phyloP scores from a whole-genome alignment of 2,797 vertebrate species.

The Hippopotamyrus pictus region DNA sequence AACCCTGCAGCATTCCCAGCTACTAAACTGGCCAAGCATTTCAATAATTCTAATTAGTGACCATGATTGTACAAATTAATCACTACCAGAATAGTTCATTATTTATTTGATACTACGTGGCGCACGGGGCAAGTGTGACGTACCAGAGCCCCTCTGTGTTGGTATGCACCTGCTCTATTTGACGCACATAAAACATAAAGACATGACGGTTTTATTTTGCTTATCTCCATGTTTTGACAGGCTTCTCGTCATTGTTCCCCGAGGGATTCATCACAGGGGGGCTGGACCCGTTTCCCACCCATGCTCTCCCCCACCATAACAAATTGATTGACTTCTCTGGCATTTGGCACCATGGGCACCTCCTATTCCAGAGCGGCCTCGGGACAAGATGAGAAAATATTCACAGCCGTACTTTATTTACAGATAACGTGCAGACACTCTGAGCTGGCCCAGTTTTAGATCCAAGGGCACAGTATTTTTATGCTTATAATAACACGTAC shows the following conservation, averaged over 20 bases:
- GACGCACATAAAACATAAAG: not conserved
- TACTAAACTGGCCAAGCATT: not conserved
- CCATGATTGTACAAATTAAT: not conserved
- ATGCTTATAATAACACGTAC: slow-evolving; percentile 26
- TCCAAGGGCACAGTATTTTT: slow-evolving; percentile 41
- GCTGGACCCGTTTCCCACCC: not conserved
- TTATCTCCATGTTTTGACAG: not conserved
- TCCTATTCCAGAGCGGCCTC: not conserved
- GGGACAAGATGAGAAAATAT: slow-evolving; percentile 34
- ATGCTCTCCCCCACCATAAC: not conserved
- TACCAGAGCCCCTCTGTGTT: not conserved
- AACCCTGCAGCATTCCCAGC: not conserved
- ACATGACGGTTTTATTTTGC: not conserved
- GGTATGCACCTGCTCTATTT: not conserved
- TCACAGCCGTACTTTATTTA: slow-evolving; percentile 31
- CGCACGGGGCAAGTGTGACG: not conserved
- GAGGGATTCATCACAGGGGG: not conserved
- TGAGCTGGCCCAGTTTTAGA: slow-evolving; percentile 27
- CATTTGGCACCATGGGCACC: not conserved
- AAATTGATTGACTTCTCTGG: not conserved
- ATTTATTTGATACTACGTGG: not conserved
- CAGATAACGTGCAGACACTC: slow-evolving; percentile 28
- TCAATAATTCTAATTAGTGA: not conserved
- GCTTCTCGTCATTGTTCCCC: not conserved
- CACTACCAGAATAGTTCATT: not conserved